phyloP scores from a whole-genome alignment of 2,113 vertebrate species.

The Taurulus bubalis region DNA sequence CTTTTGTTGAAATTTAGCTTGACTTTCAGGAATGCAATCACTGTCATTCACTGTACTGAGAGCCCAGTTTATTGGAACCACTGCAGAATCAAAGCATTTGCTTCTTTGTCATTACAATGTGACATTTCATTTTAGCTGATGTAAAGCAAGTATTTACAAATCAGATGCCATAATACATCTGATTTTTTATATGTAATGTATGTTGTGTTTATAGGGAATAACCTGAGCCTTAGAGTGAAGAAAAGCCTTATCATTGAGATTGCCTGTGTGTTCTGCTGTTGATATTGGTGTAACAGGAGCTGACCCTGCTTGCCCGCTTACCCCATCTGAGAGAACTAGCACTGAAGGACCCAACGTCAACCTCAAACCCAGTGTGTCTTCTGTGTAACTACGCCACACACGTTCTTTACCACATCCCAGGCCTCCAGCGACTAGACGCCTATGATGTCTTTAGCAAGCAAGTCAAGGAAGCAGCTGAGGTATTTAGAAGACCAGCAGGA shows the following conservation, averaged over 20 bases:
- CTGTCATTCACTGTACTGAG: constrained; percentile 18
- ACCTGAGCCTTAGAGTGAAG: neutral
- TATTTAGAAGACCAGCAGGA: constrained; percentile 60
- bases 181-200: neutral
- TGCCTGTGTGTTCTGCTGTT: constrained; percentile 4
- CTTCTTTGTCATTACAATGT: constrained; percentile 22
- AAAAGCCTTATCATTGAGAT: neutral
- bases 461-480: constrained; percentile 89
- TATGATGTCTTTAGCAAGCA: constrained; percentile 86
- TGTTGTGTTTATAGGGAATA: neutral
- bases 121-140: constrained; percentile 32
- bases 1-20: constrained; percentile 11
- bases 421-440: constrained; percentile 87
- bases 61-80: neutral
- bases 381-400: constrained; percentile 91
- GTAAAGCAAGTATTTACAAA: neutral
- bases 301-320: constrained; percentile 85
- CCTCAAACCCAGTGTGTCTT: constrained; percentile 88
- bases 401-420: constrained; percentile 89
- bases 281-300: constrained; percentile 81
- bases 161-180: neutral
- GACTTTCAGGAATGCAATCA: constrained; percentile 44
- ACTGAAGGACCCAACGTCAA: constrained; percentile 87
- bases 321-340: constrained; percentile 83
- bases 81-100: constrained; percentile 22